Percentiles rank a stretch among this genome's conserved stretches.
phyloP scores from a whole-genome alignment of 2,113 vertebrate species.

The Tetrao urogallus region DNA sequence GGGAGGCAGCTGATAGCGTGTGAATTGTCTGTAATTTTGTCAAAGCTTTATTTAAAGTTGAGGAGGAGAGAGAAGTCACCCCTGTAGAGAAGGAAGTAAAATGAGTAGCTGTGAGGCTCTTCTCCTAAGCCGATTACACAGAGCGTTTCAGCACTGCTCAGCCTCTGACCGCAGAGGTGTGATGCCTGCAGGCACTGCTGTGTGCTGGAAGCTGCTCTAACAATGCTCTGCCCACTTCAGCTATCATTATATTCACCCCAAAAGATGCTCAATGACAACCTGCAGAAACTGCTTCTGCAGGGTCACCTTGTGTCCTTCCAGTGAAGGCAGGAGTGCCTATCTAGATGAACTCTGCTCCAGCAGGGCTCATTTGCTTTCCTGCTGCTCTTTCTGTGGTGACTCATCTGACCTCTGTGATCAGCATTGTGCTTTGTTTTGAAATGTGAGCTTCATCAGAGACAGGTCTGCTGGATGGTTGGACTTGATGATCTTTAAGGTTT shows the following conservation, averaged over 20 bases:
- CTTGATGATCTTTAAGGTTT: too few relatives aligned
- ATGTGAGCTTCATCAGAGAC: neutral
- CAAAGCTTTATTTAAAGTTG: neutral
- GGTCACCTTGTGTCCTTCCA: slow-evolving; percentile 16
- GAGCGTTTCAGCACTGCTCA: neutral
- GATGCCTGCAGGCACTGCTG: neutral
- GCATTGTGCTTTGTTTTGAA: slow-evolving; percentile 51
- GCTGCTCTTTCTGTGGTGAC: slow-evolving; percentile 21
- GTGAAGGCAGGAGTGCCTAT: slow-evolving; percentile 27
- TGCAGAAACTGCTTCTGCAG: neutral
- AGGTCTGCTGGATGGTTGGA: neutral
- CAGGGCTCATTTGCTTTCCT: slow-evolving; percentile 50
- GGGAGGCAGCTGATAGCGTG: neutral
- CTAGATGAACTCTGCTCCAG: neutral
- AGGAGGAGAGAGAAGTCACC: neutral
- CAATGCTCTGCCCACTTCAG: neutral
- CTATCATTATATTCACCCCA: neutral
- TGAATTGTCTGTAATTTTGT: neutral
- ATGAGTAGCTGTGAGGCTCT: neutral
- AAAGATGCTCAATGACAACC: slow-evolving; percentile 19
- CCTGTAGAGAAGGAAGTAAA: neutral
- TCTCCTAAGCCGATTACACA: neutral
- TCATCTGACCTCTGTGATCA: slow-evolving; percentile 1
- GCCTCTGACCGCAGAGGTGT: neutral
- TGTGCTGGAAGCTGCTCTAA: neutral